Conservation (phyloP, 2,888 invertebrate genomes). For the Tiliacea aurago region DNA sequence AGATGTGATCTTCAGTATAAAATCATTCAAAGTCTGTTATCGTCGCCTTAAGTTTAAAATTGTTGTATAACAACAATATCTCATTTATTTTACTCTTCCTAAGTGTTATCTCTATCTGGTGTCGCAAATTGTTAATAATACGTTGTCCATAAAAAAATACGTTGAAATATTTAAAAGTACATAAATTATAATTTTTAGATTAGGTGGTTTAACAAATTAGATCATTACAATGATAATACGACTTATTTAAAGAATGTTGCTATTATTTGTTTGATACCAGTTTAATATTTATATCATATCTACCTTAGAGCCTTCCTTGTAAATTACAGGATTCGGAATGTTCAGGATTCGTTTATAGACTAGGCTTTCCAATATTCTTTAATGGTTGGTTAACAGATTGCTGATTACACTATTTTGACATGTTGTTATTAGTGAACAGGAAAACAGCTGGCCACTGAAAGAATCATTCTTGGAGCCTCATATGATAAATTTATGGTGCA, state of each 20-base stretch:
- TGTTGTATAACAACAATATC: not conserved
- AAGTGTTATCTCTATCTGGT: slow-evolving; percentile 23
- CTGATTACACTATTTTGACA: not conserved
- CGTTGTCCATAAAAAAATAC: not conserved
- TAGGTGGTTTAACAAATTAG: slow-evolving; percentile 26
- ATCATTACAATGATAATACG: slow-evolving; percentile 21
- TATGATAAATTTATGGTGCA: not conserved
- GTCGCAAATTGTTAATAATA: slow-evolving; percentile 3
- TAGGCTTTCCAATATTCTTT: not conserved
- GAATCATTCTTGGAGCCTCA: slow-evolving; percentile 1
- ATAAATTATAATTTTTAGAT: slow-evolving; percentile 14
- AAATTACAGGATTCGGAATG: not conserved
- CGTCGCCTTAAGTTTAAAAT: not conserved
- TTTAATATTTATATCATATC: not conserved
- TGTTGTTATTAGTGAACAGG: slow-evolving; percentile 10
- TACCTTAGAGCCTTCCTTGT: not conserved
- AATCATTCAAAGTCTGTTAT: too few relatives aligned
- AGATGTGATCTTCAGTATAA: too few relatives aligned
- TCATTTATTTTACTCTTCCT: slow-evolving; percentile 9
- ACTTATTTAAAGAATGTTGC: slow-evolving; percentile 9
- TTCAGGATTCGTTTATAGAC: not conserved
- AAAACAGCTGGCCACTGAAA: slow-evolving; percentile 5
- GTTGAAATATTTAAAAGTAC: not conserved
- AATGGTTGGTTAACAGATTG: not conserved
- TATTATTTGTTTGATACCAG: slow-evolving; percentile 5